These are phyloP conservation scores for Distichodus sexfasciatus DNA, from an alignment of 2,797 vertebrate genomes.

Conservation along the genomic window DNA sequence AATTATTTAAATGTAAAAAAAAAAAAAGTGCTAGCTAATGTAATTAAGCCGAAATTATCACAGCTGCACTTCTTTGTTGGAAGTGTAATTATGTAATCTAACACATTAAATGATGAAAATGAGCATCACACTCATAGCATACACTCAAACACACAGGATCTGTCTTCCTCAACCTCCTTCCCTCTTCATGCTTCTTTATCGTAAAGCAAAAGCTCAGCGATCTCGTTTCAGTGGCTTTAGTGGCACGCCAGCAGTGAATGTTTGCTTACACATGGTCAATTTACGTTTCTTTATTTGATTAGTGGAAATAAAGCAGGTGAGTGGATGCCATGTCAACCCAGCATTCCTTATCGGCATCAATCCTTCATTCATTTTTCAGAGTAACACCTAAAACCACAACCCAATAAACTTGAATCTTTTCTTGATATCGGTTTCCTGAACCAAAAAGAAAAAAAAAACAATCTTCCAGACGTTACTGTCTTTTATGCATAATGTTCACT, in stretches of 20 bases:
- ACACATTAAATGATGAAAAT: conserved; percentile 76
- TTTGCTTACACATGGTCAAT: neutral
- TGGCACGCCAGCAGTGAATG: neutral
- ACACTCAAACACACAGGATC: conserved; percentile 60
- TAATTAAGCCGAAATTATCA: conserved; percentile 77
- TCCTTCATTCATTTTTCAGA: too few relatives aligned
- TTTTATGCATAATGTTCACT: too few relatives aligned
- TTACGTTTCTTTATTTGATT: neutral
- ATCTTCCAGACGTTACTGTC: too few relatives aligned
- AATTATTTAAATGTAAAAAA: conserved; percentile 75
- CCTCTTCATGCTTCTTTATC: conserved; percentile 8
- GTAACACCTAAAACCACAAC: too few relatives aligned
- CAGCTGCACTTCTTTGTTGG: conserved; percentile 73
- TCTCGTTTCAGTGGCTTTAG: neutral
- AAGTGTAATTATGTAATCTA: conserved; percentile 77
- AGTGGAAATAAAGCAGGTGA: neutral
- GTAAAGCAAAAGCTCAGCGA: neutral
- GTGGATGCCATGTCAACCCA: conserved; percentile 61
- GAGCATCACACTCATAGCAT: conserved; percentile 61
- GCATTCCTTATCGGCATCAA: too few relatives aligned
- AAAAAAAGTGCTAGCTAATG: conserved; percentile 71
- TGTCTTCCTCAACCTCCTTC: conserved; percentile 40
- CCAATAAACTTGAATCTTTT: too few relatives aligned
- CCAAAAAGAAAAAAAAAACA: too few relatives aligned
- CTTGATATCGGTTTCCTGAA: too few relatives aligned